Evolutionary conservation across 2,888 invertebrate species (phyloP), one percentile per base, ranked within the genome.

Genomic region (Plagodis pulveraria): DNA sequence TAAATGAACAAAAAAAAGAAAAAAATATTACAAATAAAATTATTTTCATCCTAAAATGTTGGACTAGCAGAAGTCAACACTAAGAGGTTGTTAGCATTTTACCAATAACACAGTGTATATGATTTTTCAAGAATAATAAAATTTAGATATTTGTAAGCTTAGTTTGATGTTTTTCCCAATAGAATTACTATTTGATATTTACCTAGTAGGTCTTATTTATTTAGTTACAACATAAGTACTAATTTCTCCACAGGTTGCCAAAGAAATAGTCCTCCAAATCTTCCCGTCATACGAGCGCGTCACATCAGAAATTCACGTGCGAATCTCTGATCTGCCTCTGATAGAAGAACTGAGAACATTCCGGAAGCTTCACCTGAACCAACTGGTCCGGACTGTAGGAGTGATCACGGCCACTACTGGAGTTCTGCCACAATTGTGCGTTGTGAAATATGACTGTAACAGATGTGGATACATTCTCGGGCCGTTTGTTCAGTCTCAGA

Each of bases 251-350:
- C 69, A 80, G 80, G 81, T 98, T 0, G 97, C 97, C n/a, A 97
- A 97, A 81, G 96, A 97, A 52, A 96, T 99, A 67, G 99, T 99
- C 0, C 89, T 99, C 12, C 96, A 96, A 59, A 97, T 99, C 88
- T 99, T 98, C 79, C 99, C 99, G 0, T 97, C 98, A 76, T 99
- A 99, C 81, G 97, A 98, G 72, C 94, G 99, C 61, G 99, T 99
- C 5, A 97, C 98, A 0, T 95, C 95, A 47, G 98, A 99, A 84
- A 98, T 99, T 74, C 98, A 98, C 81, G 98, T 99, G 0, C 94
- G 99, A 56, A 98, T 99, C 73, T 96, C 98, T 0, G 98, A 99
- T 76, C 91, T 99, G 45, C 99, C 99, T 0, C 93, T 99, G 6
- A 97, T 99, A 73, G 99, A 99, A 90, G 99, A 99, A 77, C 90